Conservation (phyloP, 2,113 vertebrate genomes). For the Trogon surrucura region DNA sequence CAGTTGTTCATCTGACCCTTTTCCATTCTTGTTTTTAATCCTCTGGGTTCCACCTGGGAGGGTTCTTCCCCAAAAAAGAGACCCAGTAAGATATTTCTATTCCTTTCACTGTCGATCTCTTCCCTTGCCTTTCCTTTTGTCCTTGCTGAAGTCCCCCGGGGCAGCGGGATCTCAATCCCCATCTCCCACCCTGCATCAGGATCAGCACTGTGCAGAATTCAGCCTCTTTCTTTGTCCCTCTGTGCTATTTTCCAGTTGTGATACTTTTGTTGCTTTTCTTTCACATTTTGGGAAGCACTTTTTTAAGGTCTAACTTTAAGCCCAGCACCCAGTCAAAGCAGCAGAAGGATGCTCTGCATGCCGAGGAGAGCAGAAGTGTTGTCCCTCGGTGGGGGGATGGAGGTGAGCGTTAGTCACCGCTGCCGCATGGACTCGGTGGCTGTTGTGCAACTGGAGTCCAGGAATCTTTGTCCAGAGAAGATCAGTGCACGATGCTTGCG, state of each 20-base stretch:
- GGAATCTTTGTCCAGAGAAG: neutral
- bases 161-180: neutral
- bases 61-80: neutral
- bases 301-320: neutral
- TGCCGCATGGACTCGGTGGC: neutral
- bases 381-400: neutral
- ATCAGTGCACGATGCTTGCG: neutral
- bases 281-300: neutral
- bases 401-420: neutral
- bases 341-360: neutral
- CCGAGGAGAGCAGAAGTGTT: neutral
- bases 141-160: neutral
- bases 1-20: neutral
- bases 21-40: neutral
- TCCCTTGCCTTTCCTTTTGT: neutral
- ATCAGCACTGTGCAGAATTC: neutral
- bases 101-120: neutral
- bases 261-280: neutral
- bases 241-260: neutral
- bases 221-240: neutral
- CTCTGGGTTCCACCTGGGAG: neutral
- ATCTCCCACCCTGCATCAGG: neutral
- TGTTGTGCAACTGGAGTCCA: neutral
- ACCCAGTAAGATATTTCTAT: neutral
- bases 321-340: neutral